phyloP scores from a whole-genome alignment of 2,113 vertebrate genomes.

The Mus spicilegus region DNA sequence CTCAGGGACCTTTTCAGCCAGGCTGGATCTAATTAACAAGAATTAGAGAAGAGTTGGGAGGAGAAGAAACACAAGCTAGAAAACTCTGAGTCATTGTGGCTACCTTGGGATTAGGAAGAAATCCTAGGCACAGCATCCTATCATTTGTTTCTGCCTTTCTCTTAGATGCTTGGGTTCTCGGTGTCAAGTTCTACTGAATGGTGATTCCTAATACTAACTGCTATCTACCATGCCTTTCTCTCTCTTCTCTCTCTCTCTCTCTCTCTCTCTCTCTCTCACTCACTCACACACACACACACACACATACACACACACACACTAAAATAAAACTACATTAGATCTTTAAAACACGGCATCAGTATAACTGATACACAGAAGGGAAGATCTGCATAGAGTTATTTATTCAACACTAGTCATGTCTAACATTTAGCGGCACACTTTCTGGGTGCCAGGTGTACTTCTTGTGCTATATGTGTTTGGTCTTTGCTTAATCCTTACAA shows the following conservation, averaged over 20 bases:
- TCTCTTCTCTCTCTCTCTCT: not conserved
- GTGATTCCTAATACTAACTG: not conserved
- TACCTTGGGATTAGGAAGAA: not conserved
- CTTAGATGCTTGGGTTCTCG: not conserved
- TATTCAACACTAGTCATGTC: not conserved
- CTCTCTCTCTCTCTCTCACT: not conserved
- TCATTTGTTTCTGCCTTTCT: not conserved
- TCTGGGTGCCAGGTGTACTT: not conserved
- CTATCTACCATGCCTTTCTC: not conserved
- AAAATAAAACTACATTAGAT: not conserved
- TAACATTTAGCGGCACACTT: not conserved
- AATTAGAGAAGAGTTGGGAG: not conserved
- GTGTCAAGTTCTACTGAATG: not conserved
- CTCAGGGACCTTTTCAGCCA: not conserved
- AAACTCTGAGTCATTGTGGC: not conserved
- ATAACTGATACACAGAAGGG: not conserved
- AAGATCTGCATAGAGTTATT: not conserved
- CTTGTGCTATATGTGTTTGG: not conserved
- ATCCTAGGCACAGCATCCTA: accelerated
- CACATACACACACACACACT: not conserved
- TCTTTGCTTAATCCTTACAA: not conserved
- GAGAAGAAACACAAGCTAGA: not conserved
- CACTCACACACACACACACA: not conserved
- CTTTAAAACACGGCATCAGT: not conserved
- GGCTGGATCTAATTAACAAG: not conserved